phyloP scores from a whole-genome alignment of 2,797 vertebrate species.

The Ficedula albicollis region DNA sequence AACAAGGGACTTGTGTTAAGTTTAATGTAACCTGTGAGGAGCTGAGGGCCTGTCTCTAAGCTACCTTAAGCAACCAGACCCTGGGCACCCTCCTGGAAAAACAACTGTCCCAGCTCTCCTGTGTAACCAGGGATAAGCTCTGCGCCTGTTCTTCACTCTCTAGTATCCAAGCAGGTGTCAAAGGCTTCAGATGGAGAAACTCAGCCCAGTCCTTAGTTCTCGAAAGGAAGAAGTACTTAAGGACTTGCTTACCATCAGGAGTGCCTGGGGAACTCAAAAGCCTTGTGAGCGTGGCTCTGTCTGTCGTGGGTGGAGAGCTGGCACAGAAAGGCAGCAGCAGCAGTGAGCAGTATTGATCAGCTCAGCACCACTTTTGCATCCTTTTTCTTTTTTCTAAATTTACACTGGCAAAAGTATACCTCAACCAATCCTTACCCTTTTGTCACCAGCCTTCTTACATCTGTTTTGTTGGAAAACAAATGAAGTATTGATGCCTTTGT shows the following conservation, averaged over 20 bases:
- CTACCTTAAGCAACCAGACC: background rate
- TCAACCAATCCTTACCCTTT: background rate
- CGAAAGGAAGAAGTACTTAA: background rate
- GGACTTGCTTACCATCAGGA: background rate
- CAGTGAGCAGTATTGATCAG: rapidly evolving
- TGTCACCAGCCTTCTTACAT: background rate
- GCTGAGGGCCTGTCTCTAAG: background rate
- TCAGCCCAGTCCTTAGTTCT: background rate
- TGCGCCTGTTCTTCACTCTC: background rate
- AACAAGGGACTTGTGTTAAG: background rate
- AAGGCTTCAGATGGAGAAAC: background rate
- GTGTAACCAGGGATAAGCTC: background rate
- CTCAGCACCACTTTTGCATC: background rate
- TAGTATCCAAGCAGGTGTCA: background rate
- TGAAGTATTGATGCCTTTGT: background rate
- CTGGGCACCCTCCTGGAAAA: background rate
- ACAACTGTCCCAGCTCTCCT: background rate
- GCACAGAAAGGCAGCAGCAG: background rate
- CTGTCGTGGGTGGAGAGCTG: background rate
- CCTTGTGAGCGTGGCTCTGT: background rate
- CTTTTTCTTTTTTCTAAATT: background rate
- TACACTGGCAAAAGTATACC: background rate
- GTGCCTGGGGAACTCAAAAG: background rate
- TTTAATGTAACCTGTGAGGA: background rate
- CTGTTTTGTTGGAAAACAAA: background rate